Evolutionary conservation across 2,113 vertebrate genomes (phyloP), one percentile per base, ranked within the genome.

Genomic region (Mobula birostris): DNA sequence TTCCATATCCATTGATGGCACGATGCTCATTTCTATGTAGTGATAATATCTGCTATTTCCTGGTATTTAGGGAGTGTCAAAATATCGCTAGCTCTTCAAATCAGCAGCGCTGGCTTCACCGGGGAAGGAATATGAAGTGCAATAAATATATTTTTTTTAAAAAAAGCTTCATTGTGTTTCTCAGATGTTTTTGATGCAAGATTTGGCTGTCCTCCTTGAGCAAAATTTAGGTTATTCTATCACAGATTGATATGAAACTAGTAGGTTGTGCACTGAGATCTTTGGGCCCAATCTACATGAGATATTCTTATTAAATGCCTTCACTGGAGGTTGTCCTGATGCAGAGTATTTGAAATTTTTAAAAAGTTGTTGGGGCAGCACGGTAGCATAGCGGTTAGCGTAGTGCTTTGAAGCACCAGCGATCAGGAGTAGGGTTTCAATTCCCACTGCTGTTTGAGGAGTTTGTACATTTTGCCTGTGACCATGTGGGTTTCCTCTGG

Each of bases 11-110:
- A 1, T 68, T 68, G 8, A 68, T 9, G 8, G 66, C 66, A 68
- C 66, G 6, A 15, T 68, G 1, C 66, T 68, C 66, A 68, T 27
- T 87, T 87, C 56, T 87, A 61, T 19, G 48, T 27, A 61, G 3
- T 61, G 82, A 87, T 87, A 61, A 61, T 61, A 87, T 87, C 48
- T 87, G 82, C 82, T 9, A 56, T 61, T 58, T 87, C 82, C 82
- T 48, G 11, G 19, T 58, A 85, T 12, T 48, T 29, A 61, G 56
- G 48, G 56, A 85, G 82, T 61, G 82, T 58, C 48, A 3, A 56
- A 83, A 3, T 9, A 87, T n/a, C 12, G 0, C 61, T 88, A 15
- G 24, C 83, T 56, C 21, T 85, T 61, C 48, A 85, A 56, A 27
- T 85, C 12, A 85, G 58, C 9, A 27, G 24, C 27, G 1, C 40